Base-by-base conservation (phyloP, 2,888 invertebrate species). In the Hirtodrosophila duncani region DNA sequence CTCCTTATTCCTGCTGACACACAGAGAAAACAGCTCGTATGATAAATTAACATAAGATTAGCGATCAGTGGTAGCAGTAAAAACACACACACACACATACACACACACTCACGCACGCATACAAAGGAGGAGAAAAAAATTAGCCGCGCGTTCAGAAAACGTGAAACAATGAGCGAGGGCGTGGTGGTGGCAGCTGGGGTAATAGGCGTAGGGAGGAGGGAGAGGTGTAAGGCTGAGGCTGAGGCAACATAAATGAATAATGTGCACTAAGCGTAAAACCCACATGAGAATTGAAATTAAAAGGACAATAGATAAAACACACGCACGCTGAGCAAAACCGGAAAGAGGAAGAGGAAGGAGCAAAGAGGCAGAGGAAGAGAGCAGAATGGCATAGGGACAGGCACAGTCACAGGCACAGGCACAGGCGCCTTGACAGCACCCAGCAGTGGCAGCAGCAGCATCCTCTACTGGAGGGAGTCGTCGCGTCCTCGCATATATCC, bases 241-340 rank as follows among this genome's bases (percentile, higher is more conserved):
- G n/a, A 21, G 30, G 30, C 59, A 56, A 68, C 69, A 68, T 72
- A 77, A 77, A 71, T 71, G 71, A 71, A 72, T 71, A 71, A 71
- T 71, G 71, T 77, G 78, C 71, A 72, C 78, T 66, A 72, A 71
- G 71, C 71, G 71, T 77, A 72, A 72, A 77, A 55, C 78, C 71
- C 72, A 71, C 71, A 71, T 66, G 78, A 61, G 65, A 71, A 71
- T 77, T 77, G 72, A 71, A 71, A 71, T 71, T 71, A 71, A 72
- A 77, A 77, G 68, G 71, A 71, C 68, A 71, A 77, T 68, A 68
- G 65, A 71, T 71, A 71, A 72, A 65, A 59, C 51, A 65, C 69
- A 77, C 72, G 68, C 77, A 68, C 58, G 13, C 23, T 14, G 6
- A 23, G 13, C 13, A 27, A 11, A 10, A 6, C 2, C 7, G 6